Conservation (phyloP, 2,113 vertebrate genomes). For the Andinoacara biseriatus region DNA sequence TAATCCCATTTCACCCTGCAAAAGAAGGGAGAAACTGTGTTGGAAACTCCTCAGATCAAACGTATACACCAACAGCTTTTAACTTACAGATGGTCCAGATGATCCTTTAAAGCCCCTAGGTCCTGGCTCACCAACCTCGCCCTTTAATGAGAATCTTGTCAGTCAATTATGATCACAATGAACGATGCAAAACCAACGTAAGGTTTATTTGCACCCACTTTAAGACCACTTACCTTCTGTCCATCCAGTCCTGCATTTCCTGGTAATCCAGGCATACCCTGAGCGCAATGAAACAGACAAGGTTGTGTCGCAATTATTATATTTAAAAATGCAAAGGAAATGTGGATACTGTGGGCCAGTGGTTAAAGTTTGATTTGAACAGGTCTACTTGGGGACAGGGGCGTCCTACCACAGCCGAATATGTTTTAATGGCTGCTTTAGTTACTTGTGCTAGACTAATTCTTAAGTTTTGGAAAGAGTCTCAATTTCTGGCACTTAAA, state of each 20-base stretch:
- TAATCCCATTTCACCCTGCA: conserved; percentile 88
- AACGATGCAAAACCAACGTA: neutral
- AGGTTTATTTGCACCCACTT: neutral
- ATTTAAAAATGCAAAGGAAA: neutral
- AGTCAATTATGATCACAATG: neutral
- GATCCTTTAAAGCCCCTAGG: conserved; percentile 73
- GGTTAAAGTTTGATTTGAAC: too few species aligned
- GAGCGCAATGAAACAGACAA: conserved; percentile 31
- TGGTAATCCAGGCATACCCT: conserved; percentile 82
- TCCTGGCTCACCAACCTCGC: conserved; percentile 76
- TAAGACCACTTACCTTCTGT: conserved; percentile 61
- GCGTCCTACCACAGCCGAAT: too few species aligned
- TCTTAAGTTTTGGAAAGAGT: too few species aligned
- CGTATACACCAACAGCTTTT: neutral
- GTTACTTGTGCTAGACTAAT: too few species aligned
- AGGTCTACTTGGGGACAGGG: too few species aligned
- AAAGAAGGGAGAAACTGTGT: neutral
- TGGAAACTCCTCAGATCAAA: neutral
- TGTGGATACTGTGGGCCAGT: too few species aligned
- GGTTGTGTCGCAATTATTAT: neutral
- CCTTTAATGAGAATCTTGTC: conserved; percentile 65
- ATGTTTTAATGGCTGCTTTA: too few species aligned
- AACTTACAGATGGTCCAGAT: conserved; percentile 73
- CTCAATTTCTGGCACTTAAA: too few species aligned
- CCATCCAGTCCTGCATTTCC: conserved; percentile 76